A percentile compares a stretch with the other conserved stretches of the same genome.
phyloP scores from a whole-genome alignment of 2,113 vertebrate genomes.

The Astatoreochromis straeleni region DNA sequence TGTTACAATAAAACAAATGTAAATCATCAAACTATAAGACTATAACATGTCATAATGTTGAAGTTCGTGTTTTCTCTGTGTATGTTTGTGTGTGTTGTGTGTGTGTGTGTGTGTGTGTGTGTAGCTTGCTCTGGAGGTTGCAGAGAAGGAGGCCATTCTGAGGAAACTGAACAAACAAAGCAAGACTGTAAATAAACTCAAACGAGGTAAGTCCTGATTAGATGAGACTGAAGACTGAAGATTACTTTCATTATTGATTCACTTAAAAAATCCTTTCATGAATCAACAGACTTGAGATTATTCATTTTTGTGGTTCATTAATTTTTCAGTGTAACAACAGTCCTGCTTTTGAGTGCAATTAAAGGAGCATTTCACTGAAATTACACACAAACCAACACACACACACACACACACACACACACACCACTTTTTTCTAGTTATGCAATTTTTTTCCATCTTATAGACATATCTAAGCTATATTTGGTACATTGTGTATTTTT shows the following conservation, averaged over 20 bases:
- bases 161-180: conserved; percentile 58
- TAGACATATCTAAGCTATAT: not conserved
- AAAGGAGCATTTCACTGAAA: not conserved
- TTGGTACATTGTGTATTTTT: not conserved
- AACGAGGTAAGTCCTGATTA: conserved; percentile 58
- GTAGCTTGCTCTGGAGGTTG: conserved; percentile 60
- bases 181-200: conserved; percentile 69
- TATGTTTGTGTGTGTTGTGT: not conserved
- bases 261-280: not conserved
- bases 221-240: not conserved
- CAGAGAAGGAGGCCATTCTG: conserved; percentile 62
- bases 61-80: not conserved
- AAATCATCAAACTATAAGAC: not conserved
- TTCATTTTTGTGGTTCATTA: not conserved
- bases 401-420: not conserved
- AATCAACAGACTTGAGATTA: not conserved
- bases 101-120: not conserved
- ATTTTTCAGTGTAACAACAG: not conserved
- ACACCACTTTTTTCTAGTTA: not conserved
- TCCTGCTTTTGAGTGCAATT: not conserved
- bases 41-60: not conserved
- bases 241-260: not conserved
- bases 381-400: not conserved
- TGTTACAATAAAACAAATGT: not conserved
- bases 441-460: not conserved